Evolutionary conservation across 2,888 invertebrate genomes (phyloP).

Genomic region (Acleris emargana): DNA sequence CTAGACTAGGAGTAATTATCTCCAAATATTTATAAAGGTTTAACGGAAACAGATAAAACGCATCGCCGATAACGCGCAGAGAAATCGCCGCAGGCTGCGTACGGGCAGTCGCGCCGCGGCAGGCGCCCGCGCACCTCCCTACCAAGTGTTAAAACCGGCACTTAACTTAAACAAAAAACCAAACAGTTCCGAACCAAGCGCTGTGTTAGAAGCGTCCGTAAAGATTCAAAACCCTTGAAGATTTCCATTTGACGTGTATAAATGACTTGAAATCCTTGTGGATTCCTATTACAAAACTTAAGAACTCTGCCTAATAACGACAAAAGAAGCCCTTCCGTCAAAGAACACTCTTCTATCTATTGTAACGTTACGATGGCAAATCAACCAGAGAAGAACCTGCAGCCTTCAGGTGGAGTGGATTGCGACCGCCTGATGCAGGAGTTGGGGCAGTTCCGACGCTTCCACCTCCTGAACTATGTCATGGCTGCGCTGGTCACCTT

Average conservation of each 20-base stretch:
- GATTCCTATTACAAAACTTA: too few relatives aligned
- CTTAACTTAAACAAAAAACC: too few relatives aligned
- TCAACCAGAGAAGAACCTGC: slow-evolving; percentile 1
- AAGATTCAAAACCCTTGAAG: too few relatives aligned
- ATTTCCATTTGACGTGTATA: too few relatives aligned
- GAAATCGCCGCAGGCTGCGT: not conserved
- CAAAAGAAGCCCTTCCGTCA: not conserved
- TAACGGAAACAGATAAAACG: not conserved
- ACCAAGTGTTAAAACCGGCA: not conserved
- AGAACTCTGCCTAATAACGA: too few relatives aligned
- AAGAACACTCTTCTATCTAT: not conserved
- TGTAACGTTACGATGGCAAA: slow-evolving; percentile 34
- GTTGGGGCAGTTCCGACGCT: slow-evolving; percentile 66
- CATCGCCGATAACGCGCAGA: not conserved
- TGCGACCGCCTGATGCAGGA: slow-evolving; percentile 68
- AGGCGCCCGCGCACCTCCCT: slow-evolving; percentile 3
- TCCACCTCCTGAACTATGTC: slow-evolving; percentile 64
- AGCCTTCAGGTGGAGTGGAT: slow-evolving; percentile 51
- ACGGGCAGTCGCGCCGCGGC: slow-evolving; percentile 2
- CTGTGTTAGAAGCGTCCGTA: too few relatives aligned
- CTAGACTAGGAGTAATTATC: too few relatives aligned
- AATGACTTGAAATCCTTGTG: too few relatives aligned
- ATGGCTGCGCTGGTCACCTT: slow-evolving; percentile 57
- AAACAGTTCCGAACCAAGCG: not conserved
- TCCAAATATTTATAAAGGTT: not conserved